Conservation (phyloP, 1,140 invertebrate species). For the Penaeus indicus region DNA sequence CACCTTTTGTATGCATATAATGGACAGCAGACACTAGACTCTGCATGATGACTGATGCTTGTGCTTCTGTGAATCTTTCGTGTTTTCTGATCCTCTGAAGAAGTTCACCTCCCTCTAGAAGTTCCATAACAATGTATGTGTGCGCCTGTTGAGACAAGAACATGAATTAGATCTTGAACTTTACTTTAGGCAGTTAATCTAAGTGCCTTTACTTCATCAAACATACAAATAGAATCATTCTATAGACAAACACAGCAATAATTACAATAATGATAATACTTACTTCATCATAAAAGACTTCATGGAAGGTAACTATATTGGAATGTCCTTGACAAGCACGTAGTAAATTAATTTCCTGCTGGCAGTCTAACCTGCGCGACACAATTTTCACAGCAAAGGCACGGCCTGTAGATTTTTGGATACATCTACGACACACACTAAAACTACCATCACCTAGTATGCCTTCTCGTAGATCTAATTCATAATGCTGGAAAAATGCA, state of each 20-base stretch:
- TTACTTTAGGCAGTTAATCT: not conserved
- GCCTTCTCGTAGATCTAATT: constrained; percentile 78
- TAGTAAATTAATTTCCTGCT: constrained; percentile 83
- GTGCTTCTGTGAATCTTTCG: constrained; percentile 79
- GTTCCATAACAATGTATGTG: constrained; percentile 89
- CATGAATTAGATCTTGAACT: not conserved
- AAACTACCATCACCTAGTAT: constrained; percentile 90
- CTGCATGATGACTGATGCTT: constrained; percentile 79
- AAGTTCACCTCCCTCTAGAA: constrained; percentile 90
- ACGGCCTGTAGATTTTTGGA: constrained; percentile 79
- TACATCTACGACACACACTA: constrained; percentile 88
- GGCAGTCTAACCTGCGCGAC: constrained; percentile 81
- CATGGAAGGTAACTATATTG: constrained; percentile 88
- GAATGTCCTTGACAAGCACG: constrained; percentile 87
- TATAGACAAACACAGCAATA: not conserved
- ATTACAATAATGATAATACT: constrained; percentile 65
- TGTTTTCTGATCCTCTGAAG: constrained; percentile 78
- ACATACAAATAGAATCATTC: not conserved
- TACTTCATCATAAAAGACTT: constrained; percentile 83
- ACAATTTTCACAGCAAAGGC: constrained; percentile 94
- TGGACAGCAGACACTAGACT: constrained; percentile 85
- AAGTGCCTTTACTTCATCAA: not conserved
- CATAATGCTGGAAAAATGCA: constrained; percentile 88
- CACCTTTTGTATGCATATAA: constrained; percentile 84
- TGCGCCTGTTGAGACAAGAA: constrained; percentile 71